Evolutionary conservation across 2,113 vertebrate genomes (phyloP).

Genomic region (Zosterops lateralis): DNA sequence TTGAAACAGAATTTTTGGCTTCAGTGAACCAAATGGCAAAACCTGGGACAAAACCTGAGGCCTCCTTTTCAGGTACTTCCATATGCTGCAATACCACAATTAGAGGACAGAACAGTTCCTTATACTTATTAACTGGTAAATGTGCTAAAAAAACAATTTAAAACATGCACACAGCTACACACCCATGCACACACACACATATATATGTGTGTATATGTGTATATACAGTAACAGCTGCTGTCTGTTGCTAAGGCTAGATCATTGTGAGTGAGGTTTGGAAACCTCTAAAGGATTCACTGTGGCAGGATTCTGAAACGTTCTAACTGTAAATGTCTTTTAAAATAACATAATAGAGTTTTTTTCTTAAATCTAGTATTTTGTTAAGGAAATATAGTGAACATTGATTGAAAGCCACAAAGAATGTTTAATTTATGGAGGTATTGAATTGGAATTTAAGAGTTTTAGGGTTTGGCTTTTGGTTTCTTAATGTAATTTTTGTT

Average conservation of each 20-base stretch:
- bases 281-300: not conserved
- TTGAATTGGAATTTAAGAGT: not conserved
- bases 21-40: not conserved
- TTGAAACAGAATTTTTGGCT: not conserved
- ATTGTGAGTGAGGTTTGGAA: not conserved
- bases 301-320: not conserved
- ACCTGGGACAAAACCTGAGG: not conserved
- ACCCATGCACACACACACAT: not conserved
- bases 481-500: not conserved
- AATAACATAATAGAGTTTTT: not conserved
- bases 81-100: not conserved
- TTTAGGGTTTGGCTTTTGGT: not conserved
- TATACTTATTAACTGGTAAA: not conserved
- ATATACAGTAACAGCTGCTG: not conserved
- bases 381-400: not conserved
- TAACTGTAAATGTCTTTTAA: not conserved
- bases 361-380: not conserved
- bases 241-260: not conserved
- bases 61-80: not conserved
- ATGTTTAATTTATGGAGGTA: not conserved
- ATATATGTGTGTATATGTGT: no score
- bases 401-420: not conserved
- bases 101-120: not conserved
- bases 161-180: not conserved
- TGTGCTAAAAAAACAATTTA: not conserved